A percentile compares a stretch with the other conserved stretches of the same genome.
Conservation (phyloP, 2,797 vertebrate genomes). For the Diplodus sargus region DNA sequence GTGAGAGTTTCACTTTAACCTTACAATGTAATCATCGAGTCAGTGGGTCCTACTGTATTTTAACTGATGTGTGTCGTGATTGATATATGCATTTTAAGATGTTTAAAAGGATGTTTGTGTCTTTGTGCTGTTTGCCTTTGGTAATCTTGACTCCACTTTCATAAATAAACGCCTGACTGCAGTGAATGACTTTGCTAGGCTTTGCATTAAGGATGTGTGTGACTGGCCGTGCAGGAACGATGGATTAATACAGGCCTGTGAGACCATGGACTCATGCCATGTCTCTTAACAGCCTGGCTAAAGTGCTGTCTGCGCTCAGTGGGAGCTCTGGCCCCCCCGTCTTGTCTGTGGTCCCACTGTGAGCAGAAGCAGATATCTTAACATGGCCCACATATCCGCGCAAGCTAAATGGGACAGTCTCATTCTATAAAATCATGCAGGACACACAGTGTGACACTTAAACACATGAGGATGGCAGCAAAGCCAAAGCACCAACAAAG, state of each 20-base stretch:
- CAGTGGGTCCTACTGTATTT: background rate
- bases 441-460: constrained; percentile 32
- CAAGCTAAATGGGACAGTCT: constrained; percentile 53
- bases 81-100: background rate
- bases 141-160: background rate
- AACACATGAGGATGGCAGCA: constrained; percentile 56
- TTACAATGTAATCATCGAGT: background rate
- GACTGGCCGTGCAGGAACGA: constrained; percentile 23
- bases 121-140: constrained; percentile 19
- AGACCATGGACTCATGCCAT: constrained; percentile 44
- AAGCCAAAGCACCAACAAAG: constrained; percentile 52
- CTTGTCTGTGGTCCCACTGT: constrained; percentile 33
- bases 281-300: constrained; percentile 31
- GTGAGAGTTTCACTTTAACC: background rate
- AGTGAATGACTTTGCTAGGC: constrained; percentile 6
- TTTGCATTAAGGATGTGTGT: constrained; percentile 29
- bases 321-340: constrained; percentile 25
- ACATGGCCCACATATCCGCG: constrained; percentile 49
- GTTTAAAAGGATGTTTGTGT: background rate
- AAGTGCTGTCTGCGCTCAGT: constrained; percentile 21
- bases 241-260: constrained; percentile 31
- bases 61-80: background rate
- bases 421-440: constrained; percentile 36
- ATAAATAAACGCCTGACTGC: constrained; percentile 10
- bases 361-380: constrained; percentile 29